Evolutionary conservation across 2,113 vertebrate species (phyloP), one percentile per base, ranked within the genome.

Genomic region (Coptodon bakossiorum): DNA sequence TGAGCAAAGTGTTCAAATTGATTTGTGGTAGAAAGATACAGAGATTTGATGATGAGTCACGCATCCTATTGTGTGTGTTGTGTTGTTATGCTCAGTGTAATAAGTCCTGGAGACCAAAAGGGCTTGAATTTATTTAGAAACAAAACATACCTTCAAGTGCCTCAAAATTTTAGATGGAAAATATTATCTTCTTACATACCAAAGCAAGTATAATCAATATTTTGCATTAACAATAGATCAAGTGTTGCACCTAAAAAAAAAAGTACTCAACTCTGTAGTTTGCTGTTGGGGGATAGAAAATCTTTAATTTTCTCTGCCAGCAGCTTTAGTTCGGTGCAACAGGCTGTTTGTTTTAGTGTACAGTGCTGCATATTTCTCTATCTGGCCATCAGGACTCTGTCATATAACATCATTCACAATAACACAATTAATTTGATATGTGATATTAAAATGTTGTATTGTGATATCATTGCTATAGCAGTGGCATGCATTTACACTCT

Each of bases 21-120:
- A 89, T 92, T 93, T 84, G 14, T 29, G 63, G 43, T 7, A 53
- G 54, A 57, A 43, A 86, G 91, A 93, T 90, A 27, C 84, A 92
- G 80, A 63, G 24, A 85, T 84, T 22, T 53, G 80, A 81, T 13
- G 40, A 63, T 16, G 52, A 87, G 78, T 85, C 90, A 89, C 22
- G 22, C 59, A 24, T 73, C 27, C 73, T 48, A 68, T 24, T 45
- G 48, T 8, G 22, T 17, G 73, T 78, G 6, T 48, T 78, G 9
- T 78, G 9, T 48, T 48, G 40, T 7, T 76, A 9, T 50, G 24
- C 43, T 78, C 71, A 50, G 3, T 78, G 73, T 52, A 78, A 52
- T 34, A 78, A 78, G 73, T 52, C 27, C 73, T n/a, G 45, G 45
- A n/a, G 73, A 52, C 27, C 45, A 52, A 34, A 50, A 82, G 5